Conservation (phyloP, 2,113 vertebrate species). For the Tretioscincus oriximinensis region DNA sequence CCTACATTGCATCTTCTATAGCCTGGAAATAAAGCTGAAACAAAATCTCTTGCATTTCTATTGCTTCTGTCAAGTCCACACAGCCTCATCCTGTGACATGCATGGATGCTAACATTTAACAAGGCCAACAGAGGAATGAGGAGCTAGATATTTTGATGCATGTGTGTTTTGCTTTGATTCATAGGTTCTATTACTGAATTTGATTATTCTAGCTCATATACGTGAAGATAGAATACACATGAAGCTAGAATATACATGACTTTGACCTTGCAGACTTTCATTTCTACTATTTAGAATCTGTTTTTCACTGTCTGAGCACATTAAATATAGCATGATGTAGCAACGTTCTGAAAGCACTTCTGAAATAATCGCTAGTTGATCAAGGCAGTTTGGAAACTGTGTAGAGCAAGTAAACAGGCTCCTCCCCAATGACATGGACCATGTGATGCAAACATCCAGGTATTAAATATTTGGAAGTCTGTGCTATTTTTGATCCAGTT, state of each 20-base stretch:
- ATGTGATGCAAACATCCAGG: too few species aligned
- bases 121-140: background rate
- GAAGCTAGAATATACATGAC: background rate
- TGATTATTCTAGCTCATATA: constrained; percentile 6
- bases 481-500: too few species aligned
- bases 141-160: background rate
- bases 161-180: constrained; percentile 8
- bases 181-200: constrained; percentile 21
- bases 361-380: too few species aligned
- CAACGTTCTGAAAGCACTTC: too few species aligned
- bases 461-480: too few species aligned
- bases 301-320: constrained; percentile 13
- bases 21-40: background rate
- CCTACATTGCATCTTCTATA: background rate
- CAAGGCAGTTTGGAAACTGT: background rate
- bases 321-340: background rate
- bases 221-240: too few species aligned
- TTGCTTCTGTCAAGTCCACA: background rate
- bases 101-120: constrained; percentile 8
- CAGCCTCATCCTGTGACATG: background rate
- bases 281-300: constrained; percentile 32
- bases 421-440: too few species aligned
- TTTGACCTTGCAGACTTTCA: constrained; percentile 29
- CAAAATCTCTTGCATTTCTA: constrained; percentile 2
- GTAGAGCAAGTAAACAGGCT: background rate